Evolutionary conservation across 2,888 invertebrate species (phyloP).

Genomic region (Acanthosepion esculentum): DNA sequence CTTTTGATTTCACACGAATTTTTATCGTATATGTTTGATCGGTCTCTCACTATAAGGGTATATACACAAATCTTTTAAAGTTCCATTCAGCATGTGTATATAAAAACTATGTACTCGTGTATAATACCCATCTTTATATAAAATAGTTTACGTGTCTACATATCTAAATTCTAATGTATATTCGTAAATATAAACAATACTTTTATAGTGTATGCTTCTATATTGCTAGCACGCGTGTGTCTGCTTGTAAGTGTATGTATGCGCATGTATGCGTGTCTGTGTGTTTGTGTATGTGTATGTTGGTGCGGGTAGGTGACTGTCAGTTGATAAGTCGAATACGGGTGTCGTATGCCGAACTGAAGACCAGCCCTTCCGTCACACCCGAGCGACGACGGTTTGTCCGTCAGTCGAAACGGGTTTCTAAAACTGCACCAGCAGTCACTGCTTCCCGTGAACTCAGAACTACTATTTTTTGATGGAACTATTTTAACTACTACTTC

Average conservation of each 20-base stretch:
- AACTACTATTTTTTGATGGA: background rate
- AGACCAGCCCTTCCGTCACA: background rate
- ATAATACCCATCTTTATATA: background rate
- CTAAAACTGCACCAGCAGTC: conserved; percentile 3
- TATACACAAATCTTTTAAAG: background rate
- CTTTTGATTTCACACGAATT: background rate
- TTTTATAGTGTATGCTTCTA: background rate
- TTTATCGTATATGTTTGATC: too few species aligned
- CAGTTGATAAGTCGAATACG: background rate
- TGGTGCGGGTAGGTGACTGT: background rate
- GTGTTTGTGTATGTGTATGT: background rate
- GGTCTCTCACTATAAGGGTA: background rate
- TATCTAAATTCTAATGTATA: background rate
- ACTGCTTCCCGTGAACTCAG: background rate
- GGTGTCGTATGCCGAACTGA: background rate
- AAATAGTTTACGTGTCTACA: background rate
- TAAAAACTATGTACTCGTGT: background rate
- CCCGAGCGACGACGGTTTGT: background rate
- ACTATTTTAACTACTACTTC: background rate
- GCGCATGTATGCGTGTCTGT: background rate
- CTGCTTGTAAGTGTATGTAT: background rate
- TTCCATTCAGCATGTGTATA: background rate
- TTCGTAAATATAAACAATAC: background rate
- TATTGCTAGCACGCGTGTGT: background rate
- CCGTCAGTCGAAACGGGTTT: background rate